Conservation (phyloP, 2,113 vertebrate species). For the Embiotoca jacksoni region DNA sequence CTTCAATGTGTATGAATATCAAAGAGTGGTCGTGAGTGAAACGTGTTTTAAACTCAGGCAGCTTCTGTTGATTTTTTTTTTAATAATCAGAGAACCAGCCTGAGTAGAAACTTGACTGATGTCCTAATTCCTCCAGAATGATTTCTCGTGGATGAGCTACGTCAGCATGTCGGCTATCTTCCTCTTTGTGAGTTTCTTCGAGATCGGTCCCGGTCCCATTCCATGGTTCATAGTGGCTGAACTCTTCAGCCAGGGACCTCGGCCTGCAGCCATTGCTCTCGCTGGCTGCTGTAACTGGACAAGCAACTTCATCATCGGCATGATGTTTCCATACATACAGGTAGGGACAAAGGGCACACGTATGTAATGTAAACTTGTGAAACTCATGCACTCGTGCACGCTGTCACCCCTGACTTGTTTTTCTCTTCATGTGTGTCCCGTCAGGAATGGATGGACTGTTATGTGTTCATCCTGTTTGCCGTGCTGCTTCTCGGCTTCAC, state of each 20-base stretch:
- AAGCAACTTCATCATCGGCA: constrained; percentile 94
- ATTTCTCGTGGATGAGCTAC: constrained; percentile 92
- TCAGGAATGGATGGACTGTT: constrained; percentile 86
- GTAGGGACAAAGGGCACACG: constrained; percentile 74
- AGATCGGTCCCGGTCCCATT: constrained; percentile 96
- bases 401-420: background rate
- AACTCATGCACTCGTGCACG: background rate
- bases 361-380: background rate
- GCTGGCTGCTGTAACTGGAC: constrained; percentile 95
- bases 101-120: background rate
- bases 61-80: background rate
- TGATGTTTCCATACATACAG: constrained; percentile 93
- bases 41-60: background rate
- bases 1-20: no score
- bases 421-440: background rate
- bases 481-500: constrained; percentile 88
- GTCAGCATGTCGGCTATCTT: constrained; percentile 93
- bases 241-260: constrained; percentile 97
- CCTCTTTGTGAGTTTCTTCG: constrained; percentile 96
- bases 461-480: constrained; percentile 91
- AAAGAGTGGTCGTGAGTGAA: background rate
- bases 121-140: constrained; percentile 69
- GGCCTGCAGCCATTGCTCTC: constrained; percentile 91
- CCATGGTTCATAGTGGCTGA: constrained; percentile 98
- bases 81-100: background rate